phyloP scores from a whole-genome alignment of 2,888 invertebrate species.

The Globia sparganii region DNA sequence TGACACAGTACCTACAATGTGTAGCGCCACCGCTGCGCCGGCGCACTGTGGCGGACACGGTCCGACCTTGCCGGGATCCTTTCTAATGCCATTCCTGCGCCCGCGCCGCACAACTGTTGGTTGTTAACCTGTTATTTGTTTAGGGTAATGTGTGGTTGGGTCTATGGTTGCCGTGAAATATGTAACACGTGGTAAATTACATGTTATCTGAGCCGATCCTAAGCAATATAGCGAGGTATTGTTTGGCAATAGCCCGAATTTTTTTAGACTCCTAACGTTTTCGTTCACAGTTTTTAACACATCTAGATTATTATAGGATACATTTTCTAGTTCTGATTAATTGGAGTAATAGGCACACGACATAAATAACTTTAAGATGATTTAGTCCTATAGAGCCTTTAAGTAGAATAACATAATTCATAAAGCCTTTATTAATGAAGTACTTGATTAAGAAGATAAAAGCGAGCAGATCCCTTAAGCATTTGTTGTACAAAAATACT shows the following conservation, averaged over 20 bases:
- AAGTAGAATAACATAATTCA: too few relatives aligned
- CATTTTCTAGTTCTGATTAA: too few relatives aligned
- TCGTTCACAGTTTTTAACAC: too few relatives aligned
- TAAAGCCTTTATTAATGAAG: too few relatives aligned
- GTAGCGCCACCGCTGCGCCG: slow-evolving; percentile 4
- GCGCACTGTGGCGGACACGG: slow-evolving; percentile 58
- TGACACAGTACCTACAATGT: slow-evolving; percentile 11
- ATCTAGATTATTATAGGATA: too few relatives aligned
- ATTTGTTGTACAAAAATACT: too few relatives aligned
- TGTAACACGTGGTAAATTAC: slow-evolving; percentile 8
- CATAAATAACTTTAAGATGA: too few relatives aligned
- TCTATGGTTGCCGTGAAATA: slow-evolving; percentile 7
- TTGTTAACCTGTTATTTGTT: slow-evolving; percentile 40
- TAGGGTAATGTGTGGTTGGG: slow-evolving; percentile 32
- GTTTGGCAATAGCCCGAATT: neutral
- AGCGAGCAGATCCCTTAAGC: too few relatives aligned
- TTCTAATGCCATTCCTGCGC: slow-evolving; percentile 70
- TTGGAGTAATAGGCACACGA: too few relatives aligned
- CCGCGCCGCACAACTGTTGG: slow-evolving; percentile 26
- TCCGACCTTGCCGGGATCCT: slow-evolving; percentile 69
- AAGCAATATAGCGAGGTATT: neutral
- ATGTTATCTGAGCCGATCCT: slow-evolving; percentile 8
- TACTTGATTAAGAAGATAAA: too few relatives aligned
- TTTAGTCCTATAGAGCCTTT: too few relatives aligned
- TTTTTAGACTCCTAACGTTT: neutral